phyloP scores from a whole-genome alignment of 64 coral and sea anemone species.

The Actinia tenebrosa region DNA sequence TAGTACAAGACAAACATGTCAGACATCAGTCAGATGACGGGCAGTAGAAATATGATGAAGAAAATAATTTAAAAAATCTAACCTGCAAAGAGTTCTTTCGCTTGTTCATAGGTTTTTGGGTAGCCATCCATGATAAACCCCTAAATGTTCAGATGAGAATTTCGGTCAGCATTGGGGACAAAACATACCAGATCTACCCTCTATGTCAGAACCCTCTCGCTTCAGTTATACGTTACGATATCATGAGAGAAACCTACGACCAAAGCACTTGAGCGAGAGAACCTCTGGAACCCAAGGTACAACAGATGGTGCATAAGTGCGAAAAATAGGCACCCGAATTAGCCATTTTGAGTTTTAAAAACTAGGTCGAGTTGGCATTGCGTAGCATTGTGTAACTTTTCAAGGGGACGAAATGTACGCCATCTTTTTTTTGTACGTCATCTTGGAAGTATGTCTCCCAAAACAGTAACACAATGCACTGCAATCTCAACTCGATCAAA shows the following conservation, averaged over 20 bases:
- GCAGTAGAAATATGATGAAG: background rate
- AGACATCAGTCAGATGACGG: background rate
- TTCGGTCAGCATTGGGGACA: background rate
- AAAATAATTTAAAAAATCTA: background rate
- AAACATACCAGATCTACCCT: background rate
- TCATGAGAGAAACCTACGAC: too few relatives aligned
- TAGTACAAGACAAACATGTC: background rate
- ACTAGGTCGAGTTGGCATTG: too few relatives aligned
- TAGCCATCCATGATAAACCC: slow-evolving; percentile 98
- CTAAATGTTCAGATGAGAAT: slow-evolving; percentile 31
- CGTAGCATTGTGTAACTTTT: too few relatives aligned
- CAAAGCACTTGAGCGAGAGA: background rate
- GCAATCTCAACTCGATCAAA: too few relatives aligned
- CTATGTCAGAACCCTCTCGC: background rate
- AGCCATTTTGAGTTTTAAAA: too few relatives aligned
- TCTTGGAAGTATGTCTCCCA: too few relatives aligned
- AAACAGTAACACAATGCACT: too few relatives aligned
- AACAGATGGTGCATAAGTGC: background rate
- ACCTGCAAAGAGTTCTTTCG: slow-evolving; percentile 96
- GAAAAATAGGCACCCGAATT: too few relatives aligned
- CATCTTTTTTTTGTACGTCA: too few relatives aligned
- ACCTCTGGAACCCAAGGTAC: background rate
- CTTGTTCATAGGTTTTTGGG: slow-evolving; percentile 95
- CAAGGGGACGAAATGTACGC: too few relatives aligned
- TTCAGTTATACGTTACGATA: background rate